Conservation (phyloP, 2,113 vertebrate species). For the Rhizomys pruinosus region DNA sequence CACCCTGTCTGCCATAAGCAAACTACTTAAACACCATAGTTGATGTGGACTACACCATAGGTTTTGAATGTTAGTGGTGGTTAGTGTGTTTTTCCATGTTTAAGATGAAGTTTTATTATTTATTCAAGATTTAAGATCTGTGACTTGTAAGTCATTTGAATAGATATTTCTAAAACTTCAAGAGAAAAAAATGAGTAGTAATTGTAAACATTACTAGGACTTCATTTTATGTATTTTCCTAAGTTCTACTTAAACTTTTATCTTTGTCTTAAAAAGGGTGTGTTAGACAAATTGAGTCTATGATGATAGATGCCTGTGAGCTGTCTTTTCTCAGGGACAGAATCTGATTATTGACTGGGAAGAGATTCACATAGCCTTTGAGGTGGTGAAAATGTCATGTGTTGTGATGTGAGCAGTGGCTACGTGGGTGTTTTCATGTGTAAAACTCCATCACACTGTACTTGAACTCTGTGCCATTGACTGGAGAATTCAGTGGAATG, state of each 20-base stretch:
- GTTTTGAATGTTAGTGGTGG: neutral
- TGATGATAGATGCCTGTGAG: neutral
- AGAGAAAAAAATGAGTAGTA: neutral
- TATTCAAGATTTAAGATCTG: neutral
- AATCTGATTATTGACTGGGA: neutral
- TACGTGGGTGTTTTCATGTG: fast-evolving
- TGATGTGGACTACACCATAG: neutral
- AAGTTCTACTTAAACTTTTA: constrained; percentile 34
- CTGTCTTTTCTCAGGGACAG: neutral
- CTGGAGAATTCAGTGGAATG: neutral
- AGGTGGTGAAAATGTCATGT: neutral
- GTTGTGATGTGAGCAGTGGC: neutral
- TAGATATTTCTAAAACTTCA: constrained; percentile 19
- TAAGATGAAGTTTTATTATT: neutral
- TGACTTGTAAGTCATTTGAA: neutral
- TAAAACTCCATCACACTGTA: neutral
- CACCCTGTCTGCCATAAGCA: neutral
- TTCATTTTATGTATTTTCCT: constrained; percentile 49
- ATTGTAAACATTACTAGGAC: neutral
- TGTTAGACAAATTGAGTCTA: neutral
- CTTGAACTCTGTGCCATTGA: neutral
- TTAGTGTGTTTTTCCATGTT: neutral
- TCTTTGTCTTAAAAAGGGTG: constrained; percentile 9
- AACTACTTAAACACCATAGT: neutral
- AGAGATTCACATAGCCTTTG: neutral